Evolutionary conservation across 2,888 invertebrate genomes (phyloP).

Genomic region (Hermaeophaga mercurialis): DNA sequence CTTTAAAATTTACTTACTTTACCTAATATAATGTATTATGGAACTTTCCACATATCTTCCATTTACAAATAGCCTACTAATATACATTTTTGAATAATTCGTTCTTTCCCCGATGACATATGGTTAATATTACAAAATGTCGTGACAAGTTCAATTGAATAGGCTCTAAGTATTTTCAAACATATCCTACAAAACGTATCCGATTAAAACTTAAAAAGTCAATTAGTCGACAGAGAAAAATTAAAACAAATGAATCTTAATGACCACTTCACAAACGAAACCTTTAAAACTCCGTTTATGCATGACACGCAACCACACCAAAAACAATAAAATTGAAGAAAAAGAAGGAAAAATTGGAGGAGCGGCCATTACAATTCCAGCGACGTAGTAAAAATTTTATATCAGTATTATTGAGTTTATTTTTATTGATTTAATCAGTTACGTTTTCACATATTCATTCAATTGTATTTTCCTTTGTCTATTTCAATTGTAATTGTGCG

Average conservation of each 20-base stretch:
- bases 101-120: no score
- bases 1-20: no score
- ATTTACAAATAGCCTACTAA: no score
- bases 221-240: background rate
- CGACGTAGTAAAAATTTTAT: background rate
- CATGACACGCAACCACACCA: background rate
- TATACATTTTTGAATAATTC: no score
- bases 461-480: no score
- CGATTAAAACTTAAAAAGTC: background rate
- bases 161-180: background rate
- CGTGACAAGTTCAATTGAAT: background rate
- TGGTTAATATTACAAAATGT: background rate
- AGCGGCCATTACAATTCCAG: no score
- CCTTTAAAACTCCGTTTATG: background rate
- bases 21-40: no score
- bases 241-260: slow-evolving; percentile 10
- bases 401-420: no score
- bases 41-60: no score
- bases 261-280: background rate
- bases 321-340: slow-evolving; percentile 1
- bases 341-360: background rate
- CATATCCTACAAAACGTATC: background rate
- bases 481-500: no score
- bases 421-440: no score
- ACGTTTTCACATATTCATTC: no score